Evolutionary conservation across 1,140 invertebrate genomes (phyloP).

Genomic region (Neuroterus valhalla): DNA sequence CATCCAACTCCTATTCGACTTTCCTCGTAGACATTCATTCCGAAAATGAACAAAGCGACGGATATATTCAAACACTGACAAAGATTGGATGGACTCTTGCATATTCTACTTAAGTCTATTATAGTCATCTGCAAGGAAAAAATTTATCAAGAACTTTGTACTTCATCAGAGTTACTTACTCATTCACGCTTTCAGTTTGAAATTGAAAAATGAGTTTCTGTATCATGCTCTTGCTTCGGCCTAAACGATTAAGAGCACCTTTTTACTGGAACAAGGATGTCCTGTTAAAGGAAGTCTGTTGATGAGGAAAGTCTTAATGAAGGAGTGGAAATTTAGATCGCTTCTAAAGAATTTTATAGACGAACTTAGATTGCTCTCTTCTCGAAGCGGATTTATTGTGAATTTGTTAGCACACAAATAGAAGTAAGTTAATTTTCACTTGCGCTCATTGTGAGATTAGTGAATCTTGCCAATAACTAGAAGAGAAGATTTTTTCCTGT

Average conservation of each 20-base stretch:
- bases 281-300: conserved; percentile 19
- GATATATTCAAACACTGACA: too few relatives aligned
- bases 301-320: conserved; percentile 25
- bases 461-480: too few relatives aligned
- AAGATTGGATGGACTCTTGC: too few relatives aligned
- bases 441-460: too few relatives aligned
- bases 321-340: background rate
- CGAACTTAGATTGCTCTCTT: background rate
- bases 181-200: conserved; percentile 21
- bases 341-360: background rate
- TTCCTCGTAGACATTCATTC: too few relatives aligned
- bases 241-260: conserved; percentile 22
- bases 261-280: conserved; percentile 7
- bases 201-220: conserved; percentile 22
- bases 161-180: conserved; percentile 29
- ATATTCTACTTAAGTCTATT: background rate
- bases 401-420: too few relatives aligned
- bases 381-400: background rate
- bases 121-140: conserved; percentile 4
- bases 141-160: conserved; percentile 6
- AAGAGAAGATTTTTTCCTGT: too few relatives aligned
- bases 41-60: too few relatives aligned
- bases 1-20: too few relatives aligned
- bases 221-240: background rate
- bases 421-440: too few relatives aligned